Base-by-base conservation (phyloP, 2,797 vertebrate species). In the Macropodus opercularis region DNA sequence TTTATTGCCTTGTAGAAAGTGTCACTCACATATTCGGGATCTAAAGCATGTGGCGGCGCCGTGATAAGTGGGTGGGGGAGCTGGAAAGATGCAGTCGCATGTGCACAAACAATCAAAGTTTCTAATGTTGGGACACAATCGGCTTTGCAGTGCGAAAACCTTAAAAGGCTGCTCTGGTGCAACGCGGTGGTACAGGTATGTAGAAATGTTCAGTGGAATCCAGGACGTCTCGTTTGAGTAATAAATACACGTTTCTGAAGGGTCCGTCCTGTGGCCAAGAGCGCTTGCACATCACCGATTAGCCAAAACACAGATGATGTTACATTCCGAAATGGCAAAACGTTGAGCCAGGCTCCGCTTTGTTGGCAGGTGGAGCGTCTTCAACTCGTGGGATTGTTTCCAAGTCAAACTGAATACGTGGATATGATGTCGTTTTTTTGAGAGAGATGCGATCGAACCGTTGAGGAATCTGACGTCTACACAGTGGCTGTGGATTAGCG, bases 1-100 rank as follows among this genome's bases (percentile, higher is more conserved):
- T 55, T 42, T 14, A 60, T 40, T 75, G 48, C 38, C 21, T 63
- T 54, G 26, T n/a, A 23, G 44, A 11, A 6, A 48, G 4, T 19
- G 1, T 8, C 17, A 34, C 40, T 11, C 49, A 23, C 26, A n/a
- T 41, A 41, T 42, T 54, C 8, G 38, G 57, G 39, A 81, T 77
- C 31, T 58, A 71, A 76, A 58, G 12, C 35, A 23, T 12, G 3
- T 17, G 3, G 34, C 1, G 13, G 21, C 22, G 8, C 15, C 14
- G 32, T 24, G n/a, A n/a, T n/a, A n/a, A n/a, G n/a, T n/a, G n/a
- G 32, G 18, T 29, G 3, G 14, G 19, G 15, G 42, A 19, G 35
- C 56, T 56, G 42, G n/a, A n/a, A n/a, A n/a, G n/a, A 72, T 55
- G 47, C 55, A 42, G 51, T 18, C 15, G 2, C 36, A 6, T 39